A percentile compares a stretch with the other conserved stretches of the same genome.
These are phyloP conservation scores for Anguilla megastoma DNA, from an alignment of 2,797 vertebrate species.

Conservation along the genomic window DNA sequence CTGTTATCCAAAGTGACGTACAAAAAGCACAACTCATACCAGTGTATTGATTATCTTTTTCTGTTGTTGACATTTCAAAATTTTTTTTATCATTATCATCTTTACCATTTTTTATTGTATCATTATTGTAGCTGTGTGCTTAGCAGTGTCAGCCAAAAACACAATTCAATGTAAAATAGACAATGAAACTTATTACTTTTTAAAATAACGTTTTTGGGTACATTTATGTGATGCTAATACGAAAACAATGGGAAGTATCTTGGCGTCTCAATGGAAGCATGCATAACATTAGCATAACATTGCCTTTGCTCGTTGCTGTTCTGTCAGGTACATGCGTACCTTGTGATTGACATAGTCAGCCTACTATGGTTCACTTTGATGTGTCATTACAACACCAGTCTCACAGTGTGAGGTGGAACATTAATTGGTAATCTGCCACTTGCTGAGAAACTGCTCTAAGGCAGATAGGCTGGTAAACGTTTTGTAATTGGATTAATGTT, in stretches of 20 bases:
- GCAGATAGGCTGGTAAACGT: background rate
- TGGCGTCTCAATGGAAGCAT: background rate
- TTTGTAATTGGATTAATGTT: background rate
- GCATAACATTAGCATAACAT: background rate
- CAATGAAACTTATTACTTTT: too few relatives aligned
- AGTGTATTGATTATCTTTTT: background rate
- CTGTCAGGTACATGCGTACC: background rate
- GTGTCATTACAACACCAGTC: background rate
- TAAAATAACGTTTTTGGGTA: background rate
- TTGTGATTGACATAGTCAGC: background rate
- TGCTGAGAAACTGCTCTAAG: background rate
- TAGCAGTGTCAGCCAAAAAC: background rate
- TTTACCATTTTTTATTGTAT: too few relatives aligned
- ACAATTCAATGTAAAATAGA: background rate
- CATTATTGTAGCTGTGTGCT: too few relatives aligned
- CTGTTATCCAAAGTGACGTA: too few relatives aligned
- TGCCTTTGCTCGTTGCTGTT: background rate
- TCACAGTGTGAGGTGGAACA: background rate
- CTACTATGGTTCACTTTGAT: background rate
- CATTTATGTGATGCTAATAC: background rate
- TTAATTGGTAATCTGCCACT: background rate
- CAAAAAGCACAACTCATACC: too few relatives aligned
- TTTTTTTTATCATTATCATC: background rate
- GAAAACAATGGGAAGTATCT: background rate
- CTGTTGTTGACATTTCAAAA: background rate